Percentiles rank a stretch among this genome's conserved stretches.
phyloP scores from a whole-genome alignment of 1,140 invertebrate genomes.

The Lasaia peninsularis region DNA sequence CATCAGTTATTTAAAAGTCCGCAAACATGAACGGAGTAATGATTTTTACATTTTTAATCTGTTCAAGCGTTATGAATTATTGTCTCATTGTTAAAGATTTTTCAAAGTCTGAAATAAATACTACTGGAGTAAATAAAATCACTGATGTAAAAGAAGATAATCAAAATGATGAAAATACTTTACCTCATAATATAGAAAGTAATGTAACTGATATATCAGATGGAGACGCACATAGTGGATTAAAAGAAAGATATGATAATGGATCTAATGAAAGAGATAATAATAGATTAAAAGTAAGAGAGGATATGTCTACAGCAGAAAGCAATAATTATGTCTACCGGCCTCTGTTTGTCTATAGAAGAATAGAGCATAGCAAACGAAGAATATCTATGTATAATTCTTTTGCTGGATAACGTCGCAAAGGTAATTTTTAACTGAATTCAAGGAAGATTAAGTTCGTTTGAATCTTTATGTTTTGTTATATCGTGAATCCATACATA shows the following conservation, averaged over 20 bases:
- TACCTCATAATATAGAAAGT: no score
- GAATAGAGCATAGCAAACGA: slow-evolving; percentile 53
- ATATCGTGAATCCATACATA: no score
- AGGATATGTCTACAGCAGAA: slow-evolving; percentile 36
- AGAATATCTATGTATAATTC: slow-evolving; percentile 63
- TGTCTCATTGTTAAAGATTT: background rate
- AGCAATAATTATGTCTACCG: slow-evolving; percentile 49
- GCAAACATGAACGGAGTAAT: background rate
- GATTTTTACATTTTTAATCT: background rate
- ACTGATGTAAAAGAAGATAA: no score
- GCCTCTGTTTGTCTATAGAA: slow-evolving; percentile 56
- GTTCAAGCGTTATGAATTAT: background rate
- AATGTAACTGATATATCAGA: no score
- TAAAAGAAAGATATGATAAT: background rate
- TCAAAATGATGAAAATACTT: no score
- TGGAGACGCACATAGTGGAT: background rate
- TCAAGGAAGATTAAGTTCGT: no score
- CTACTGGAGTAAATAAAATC: no score
- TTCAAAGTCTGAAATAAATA: background rate
- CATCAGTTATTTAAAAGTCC: background rate
- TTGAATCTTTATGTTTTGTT: no score
- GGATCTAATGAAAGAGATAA: background rate
- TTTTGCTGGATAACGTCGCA: slow-evolving; percentile 47
- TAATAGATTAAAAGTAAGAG: slow-evolving; percentile 17
- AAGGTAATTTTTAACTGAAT: background rate